These are phyloP conservation scores for Anser cygnoides DNA, from an alignment of 2,113 vertebrate species.

Conservation along the genomic window DNA sequence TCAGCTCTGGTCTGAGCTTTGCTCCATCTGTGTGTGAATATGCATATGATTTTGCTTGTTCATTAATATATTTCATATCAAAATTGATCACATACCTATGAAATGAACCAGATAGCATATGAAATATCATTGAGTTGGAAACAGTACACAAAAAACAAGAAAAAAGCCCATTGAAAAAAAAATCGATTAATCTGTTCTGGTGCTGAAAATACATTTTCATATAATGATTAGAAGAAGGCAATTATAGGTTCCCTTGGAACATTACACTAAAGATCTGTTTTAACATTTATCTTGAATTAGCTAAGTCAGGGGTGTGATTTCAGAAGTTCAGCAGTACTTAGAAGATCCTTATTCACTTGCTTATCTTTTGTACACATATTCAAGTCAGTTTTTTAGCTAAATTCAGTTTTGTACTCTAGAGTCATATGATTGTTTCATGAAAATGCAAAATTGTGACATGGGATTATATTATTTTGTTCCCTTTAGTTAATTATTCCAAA, in stretches of 20 bases:
- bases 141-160: not conserved
- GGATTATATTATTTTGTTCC: not conserved
- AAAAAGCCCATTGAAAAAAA: not conserved
- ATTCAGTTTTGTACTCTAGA: not conserved
- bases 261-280: not conserved
- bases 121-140: not conserved
- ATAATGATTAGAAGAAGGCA: not conserved
- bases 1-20: not conserved
- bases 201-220: not conserved
- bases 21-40: not conserved
- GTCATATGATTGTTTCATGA: not conserved
- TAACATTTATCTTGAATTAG: not conserved
- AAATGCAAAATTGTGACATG: not conserved
- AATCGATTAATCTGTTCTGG: not conserved
- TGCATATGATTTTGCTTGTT: not conserved
- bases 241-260: not conserved
- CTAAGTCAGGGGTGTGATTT: not conserved
- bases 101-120: not conserved
- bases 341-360: not conserved
- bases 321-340: not conserved
- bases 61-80: not conserved
- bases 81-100: not conserved
- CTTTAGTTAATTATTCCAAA: not conserved
- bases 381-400: not conserved
- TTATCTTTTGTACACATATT: not conserved